These are phyloP conservation scores for Macheiramphus alcinus DNA, from an alignment of 2,113 vertebrate species.

Conservation along the genomic window DNA sequence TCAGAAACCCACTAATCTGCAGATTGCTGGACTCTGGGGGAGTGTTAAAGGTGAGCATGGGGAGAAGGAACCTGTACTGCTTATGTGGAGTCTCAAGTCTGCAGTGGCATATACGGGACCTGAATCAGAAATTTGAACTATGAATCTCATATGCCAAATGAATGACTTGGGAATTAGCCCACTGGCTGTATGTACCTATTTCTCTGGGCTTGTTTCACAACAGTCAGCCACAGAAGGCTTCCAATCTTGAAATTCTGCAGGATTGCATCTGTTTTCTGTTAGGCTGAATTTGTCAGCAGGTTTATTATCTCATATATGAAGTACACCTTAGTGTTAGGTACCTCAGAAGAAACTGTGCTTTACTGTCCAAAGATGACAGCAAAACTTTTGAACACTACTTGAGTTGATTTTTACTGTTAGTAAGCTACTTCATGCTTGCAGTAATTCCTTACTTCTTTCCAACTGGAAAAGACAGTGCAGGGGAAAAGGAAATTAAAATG, in stretches of 20 bases:
- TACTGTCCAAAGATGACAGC: background rate
- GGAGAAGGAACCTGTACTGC: background rate
- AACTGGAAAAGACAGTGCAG: background rate
- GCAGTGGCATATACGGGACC: background rate
- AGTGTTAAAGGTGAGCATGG: background rate
- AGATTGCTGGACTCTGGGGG: background rate
- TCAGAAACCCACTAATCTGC: background rate
- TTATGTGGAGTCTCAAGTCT: background rate
- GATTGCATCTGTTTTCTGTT: background rate
- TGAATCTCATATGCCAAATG: background rate
- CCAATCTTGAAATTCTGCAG: background rate
- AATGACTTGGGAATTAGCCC: background rate
- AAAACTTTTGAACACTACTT: background rate
- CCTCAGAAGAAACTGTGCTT: background rate
- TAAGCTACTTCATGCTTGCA: background rate
- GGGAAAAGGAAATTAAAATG: background rate
- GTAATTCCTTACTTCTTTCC: background rate
- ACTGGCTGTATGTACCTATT: background rate
- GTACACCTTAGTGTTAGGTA: background rate
- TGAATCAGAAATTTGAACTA: background rate
- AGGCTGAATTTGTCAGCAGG: background rate
- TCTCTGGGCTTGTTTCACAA: background rate
- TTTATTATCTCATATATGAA: background rate
- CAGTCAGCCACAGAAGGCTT: background rate
- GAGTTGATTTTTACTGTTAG: background rate